Percentiles rank a stretch among this genome's conserved stretches.
Conservation (phyloP, 2,797 vertebrate species). For the Cyprinella venusta region DNA sequence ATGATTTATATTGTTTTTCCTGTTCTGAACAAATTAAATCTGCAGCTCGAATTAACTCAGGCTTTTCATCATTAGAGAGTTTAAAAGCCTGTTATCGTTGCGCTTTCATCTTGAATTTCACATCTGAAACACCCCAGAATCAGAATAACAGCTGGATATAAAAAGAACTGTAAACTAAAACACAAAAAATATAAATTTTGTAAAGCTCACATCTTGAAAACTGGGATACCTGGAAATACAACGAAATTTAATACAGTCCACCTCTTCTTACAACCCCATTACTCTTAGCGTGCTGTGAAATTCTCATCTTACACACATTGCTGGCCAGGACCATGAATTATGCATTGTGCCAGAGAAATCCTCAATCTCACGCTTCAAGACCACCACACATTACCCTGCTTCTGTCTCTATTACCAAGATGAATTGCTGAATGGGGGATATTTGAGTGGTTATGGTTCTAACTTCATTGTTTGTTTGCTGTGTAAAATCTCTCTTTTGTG, state of each 20-base stretch:
- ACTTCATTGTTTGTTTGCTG: conserved; percentile 92
- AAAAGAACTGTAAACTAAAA: neutral
- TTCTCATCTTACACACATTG: conserved; percentile 99
- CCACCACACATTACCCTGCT: conserved; percentile 93
- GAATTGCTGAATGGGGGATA: conserved; percentile 94
- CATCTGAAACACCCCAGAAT: conserved; percentile 46
- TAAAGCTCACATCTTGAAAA: neutral
- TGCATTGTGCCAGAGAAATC: conserved; percentile 92
- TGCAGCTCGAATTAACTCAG: conserved; percentile 90
- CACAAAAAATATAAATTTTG: neutral
- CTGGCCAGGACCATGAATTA: conserved; percentile 99
- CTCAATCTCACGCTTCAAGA: conserved; percentile 98
- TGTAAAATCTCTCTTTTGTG: conserved; percentile 82
- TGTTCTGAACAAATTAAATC: conserved; percentile 93
- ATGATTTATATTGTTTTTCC: conserved; percentile 97
- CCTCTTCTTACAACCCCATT: conserved; percentile 82
- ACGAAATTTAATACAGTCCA: conserved; percentile 88
- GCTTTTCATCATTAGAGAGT: conserved; percentile 89
- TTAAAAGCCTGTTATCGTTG: conserved; percentile 95
- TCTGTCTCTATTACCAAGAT: conserved; percentile 99
- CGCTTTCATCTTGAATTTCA: conserved; percentile 90
- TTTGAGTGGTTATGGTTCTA: conserved; percentile 89
- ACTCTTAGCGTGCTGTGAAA: conserved; percentile 98
- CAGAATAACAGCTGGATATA: conserved; percentile 37
- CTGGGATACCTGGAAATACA: conserved; percentile 77